Evolutionary conservation across 2,888 invertebrate species (phyloP).

Genomic region (Autographa gamma): DNA sequence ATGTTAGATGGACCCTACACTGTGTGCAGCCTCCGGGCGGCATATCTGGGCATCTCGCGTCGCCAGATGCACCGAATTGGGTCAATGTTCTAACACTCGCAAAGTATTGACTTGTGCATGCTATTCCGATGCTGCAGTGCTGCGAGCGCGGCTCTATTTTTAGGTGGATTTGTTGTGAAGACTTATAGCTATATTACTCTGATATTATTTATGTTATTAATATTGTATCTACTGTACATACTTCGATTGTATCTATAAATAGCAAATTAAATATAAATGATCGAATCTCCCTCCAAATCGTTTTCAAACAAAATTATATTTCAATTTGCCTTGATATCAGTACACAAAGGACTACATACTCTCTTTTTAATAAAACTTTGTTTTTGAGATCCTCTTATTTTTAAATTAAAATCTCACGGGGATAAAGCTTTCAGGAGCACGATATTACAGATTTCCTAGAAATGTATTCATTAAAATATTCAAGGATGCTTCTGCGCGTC

Average conservation of each 20-base stretch:
- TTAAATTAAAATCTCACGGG: slow-evolving; percentile 34
- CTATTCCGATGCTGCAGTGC: slow-evolving; percentile 21
- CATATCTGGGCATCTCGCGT: slow-evolving; percentile 48
- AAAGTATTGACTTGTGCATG: slow-evolving; percentile 41
- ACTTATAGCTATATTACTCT: too few relatives aligned
- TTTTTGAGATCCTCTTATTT: slow-evolving; percentile 17
- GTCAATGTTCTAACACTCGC: slow-evolving; percentile 49
- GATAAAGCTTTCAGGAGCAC: slow-evolving; percentile 39
- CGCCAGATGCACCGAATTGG: slow-evolving; percentile 52
- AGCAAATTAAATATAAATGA: not conserved
- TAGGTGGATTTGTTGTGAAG: slow-evolving; percentile 6
- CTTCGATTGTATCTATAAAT: too few relatives aligned
- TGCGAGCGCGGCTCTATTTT: slow-evolving; percentile 32
- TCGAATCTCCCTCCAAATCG: not conserved
- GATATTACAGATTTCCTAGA: slow-evolving; percentile 35
- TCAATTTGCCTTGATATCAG: not conserved
- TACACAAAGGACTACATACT: slow-evolving; percentile 3
- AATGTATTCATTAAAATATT: slow-evolving; percentile 41
- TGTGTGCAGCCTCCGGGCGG: slow-evolving; percentile 29
- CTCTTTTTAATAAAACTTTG: slow-evolving; percentile 13
- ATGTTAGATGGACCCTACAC: slow-evolving; percentile 11
- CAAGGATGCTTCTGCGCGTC: slow-evolving; percentile 20
- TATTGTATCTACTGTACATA: too few relatives aligned
- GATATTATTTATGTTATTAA: too few relatives aligned
- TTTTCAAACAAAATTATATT: not conserved